Base-by-base conservation (phyloP, 2,888 invertebrate species). In the Cantharis flavilabris region DNA sequence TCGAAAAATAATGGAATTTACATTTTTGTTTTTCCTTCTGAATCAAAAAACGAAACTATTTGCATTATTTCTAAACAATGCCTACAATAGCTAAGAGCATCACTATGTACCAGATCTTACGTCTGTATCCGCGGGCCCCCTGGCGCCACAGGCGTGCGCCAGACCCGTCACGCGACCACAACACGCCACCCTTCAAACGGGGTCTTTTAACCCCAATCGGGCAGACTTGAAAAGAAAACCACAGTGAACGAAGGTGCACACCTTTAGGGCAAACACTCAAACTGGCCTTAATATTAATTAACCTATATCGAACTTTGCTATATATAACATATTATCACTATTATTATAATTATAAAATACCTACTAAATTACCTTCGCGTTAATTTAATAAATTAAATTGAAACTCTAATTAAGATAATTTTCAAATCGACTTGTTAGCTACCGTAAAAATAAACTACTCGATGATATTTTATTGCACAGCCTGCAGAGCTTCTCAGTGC, bases 111-210 rank as follows among this genome's bases (percentile, higher is more conserved):
- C 30, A 73, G 71, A 75, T 62, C 28, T 70, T 71, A 23, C 69
- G 79, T 80, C 79, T 80, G 80, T 69, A 75, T 78, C 79, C 80
- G 77, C 75, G 73, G 79, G 70, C 79, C 79, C 73, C 73, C 77
- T 78, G 82, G 82, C 82, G 82, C 82, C 82, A 82, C 82, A 77
- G 82, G 81, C 82, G 81, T 82, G 76, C 82, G 80, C 80, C 72
- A 73, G 77, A 77, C 78, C 79, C 76, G 80, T 82, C 82, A 82
- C 82, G 82, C 82, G 80, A 80, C 76, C 81, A 72, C 74, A 76
- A 69, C 74, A 79, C 79, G 74, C 76, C 76, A 79, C 76, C 76
- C 73, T 67, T 72, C 76, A 62, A 62, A 69, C 72, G 23, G 49
- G 26, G 70, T 72, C 73, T 72, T 67, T 79, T 79, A 79, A 76